A percentile compares a stretch with the other conserved stretches of the same genome.
Conservation (phyloP, 2,113 vertebrate species). For the Oncorhynchus tshawytscha region DNA sequence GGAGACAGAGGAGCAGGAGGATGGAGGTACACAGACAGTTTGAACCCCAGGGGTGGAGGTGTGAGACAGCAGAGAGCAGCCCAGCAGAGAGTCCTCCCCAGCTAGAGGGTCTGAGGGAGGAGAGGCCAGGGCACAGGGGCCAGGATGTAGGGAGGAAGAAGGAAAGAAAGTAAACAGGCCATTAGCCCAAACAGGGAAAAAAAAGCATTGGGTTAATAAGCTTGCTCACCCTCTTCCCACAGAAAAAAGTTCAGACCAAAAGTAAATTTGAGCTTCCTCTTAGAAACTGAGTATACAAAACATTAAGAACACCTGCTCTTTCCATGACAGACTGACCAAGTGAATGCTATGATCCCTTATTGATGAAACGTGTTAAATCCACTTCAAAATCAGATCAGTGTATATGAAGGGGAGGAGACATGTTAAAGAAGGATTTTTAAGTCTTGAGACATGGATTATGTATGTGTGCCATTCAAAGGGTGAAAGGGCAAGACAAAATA, state of each 20-base stretch:
- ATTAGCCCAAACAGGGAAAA: constrained; percentile 24
- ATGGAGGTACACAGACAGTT: constrained; percentile 61
- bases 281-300: neutral
- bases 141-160: neutral
- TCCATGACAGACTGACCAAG: too few relatives aligned
- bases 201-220: constrained; percentile 24
- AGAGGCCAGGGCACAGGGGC: constrained; percentile 39
- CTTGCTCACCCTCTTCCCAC: neutral
- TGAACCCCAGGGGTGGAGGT: constrained; percentile 64
- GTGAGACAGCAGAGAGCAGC: constrained; percentile 89
- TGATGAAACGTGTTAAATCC: too few relatives aligned
- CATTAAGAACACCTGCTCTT: neutral
- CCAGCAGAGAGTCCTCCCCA: constrained; percentile 89
- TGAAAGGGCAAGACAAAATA: too few relatives aligned
- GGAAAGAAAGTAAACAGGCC: constrained; percentile 9
- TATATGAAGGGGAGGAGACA: too few relatives aligned
- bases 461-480: too few relatives aligned
- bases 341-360: too few relatives aligned
- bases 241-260: neutral
- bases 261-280: neutral
- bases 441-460: too few relatives aligned
- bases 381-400: too few relatives aligned
- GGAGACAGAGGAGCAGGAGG: constrained; percentile 54
- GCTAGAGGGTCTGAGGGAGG: constrained; percentile 84
- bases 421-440: too few relatives aligned